Evolutionary conservation across 2,797 vertebrate genomes (phyloP), one percentile per base, ranked within the genome.

Genomic region (Propithecus perrieri): DNA sequence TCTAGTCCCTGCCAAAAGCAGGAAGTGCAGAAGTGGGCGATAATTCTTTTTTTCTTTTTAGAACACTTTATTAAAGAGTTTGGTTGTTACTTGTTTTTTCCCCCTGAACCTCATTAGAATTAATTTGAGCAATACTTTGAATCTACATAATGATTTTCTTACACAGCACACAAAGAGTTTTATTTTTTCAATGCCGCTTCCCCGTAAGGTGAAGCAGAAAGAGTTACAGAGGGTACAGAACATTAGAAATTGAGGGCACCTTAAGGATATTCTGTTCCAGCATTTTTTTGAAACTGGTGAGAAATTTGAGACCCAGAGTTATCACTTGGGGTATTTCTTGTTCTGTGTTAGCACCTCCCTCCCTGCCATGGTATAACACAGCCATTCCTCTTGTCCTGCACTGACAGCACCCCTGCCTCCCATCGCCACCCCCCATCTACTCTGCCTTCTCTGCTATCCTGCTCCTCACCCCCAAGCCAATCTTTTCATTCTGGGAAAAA

Each of bases 21-120:
- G 98, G 98, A 98, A 98, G 98, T 98, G 98, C 97, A 98, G 98
- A 97, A 98, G 98, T 98, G 98, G 98, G 98, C 97, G 98, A 98
- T 97, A 95, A 98, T 97, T 98, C 97, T 98, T 97, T 96, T 94
- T 98, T 98, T 96, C 95, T 98, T 97, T 97, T 98, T 95, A 98
- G 97, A 98, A 98, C 97, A 97, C 97, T 97, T 98, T 97, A 98
- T 98, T 98, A 98, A 98, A 98, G 98, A 98, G 97, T 97, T 98
- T 72, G 93, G 97, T 97, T 98, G 97, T 75, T 97, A 65, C 93
- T 97, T 98, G 93, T 97, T 96, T 87, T 84, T 84, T 46, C 91
- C 94, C 71, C 92, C 48, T 69, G 91, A 98, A 97, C 97, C 96
- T 97, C 97, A 97, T 98, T 97, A 98, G 97, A 98, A 97, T 97